These are phyloP conservation scores for Coilia nasus DNA, from an alignment of 2,797 vertebrate genomes.

Conservation along the genomic window DNA sequence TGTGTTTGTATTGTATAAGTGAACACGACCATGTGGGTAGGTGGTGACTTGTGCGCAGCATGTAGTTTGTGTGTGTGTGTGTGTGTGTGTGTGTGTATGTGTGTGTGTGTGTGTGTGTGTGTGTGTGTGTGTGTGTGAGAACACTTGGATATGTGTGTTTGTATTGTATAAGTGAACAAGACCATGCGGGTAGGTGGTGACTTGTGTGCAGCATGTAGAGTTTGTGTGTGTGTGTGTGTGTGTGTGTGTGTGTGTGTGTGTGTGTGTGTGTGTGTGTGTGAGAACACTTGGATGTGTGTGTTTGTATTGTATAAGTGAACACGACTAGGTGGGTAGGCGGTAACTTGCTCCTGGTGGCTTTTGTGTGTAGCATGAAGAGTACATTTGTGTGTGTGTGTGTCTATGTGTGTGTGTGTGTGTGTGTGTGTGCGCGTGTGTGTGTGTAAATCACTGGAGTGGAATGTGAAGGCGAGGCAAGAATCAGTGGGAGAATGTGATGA, in stretches of 20 bases:
- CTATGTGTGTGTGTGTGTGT: constrained; percentile 35
- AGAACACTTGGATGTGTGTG: background rate
- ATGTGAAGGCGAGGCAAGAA: constrained; percentile 34
- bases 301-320: background rate
- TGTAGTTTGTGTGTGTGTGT: no score
- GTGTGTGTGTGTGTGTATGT: no score
- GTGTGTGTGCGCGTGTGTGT: constrained; percentile 24
- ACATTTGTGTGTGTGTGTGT: background rate
- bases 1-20: constrained; percentile 36
- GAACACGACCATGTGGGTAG: no score
- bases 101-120: constrained; percentile 22
- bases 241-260: constrained; percentile 40
- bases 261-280: constrained; percentile 23
- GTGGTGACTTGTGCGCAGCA: no score
- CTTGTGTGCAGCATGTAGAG: background rate
- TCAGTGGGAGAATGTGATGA: constrained; percentile 33
- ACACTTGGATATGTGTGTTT: constrained; percentile 46
- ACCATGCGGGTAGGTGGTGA: background rate
- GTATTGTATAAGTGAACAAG: constrained; percentile 1
- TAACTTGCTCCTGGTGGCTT: no score
- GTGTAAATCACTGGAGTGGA: background rate
- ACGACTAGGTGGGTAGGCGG: no score
- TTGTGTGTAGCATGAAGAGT: background rate
- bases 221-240: constrained; percentile 37
- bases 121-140: constrained; percentile 9